Evolutionary conservation across 1,140 invertebrate species (phyloP).

Genomic region (Drosophila novamexicana): DNA sequence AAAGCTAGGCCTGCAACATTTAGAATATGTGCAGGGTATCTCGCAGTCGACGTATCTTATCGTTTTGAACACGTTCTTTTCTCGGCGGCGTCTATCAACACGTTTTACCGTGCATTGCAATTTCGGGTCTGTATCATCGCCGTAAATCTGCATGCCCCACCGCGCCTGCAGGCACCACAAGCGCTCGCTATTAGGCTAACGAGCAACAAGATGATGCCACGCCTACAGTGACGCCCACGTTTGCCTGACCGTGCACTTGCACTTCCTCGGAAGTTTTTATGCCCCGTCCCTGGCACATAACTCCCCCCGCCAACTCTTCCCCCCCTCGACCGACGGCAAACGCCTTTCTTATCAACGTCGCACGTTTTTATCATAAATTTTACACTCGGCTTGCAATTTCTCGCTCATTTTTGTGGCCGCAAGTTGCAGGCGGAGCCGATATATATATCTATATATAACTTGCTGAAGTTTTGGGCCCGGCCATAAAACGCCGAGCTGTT

Average conservation of each 20-base stretch:
- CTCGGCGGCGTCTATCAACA: constrained; percentile 27
- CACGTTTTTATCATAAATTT: constrained; percentile 81
- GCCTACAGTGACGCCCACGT: constrained; percentile 7
- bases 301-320: neutral
- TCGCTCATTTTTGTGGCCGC: constrained; percentile 45
- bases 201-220: constrained; percentile 70
- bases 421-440: constrained; percentile 19
- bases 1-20: too few species aligned
- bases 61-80: neutral
- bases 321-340: neutral
- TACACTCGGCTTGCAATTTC: constrained; percentile 70
- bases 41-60: neutral
- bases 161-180: neutral
- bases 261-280: neutral
- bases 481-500: constrained; percentile 34
- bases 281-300: neutral
- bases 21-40: constrained; percentile 4
- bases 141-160: constrained; percentile 39
- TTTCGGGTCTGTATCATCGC: constrained; percentile 37
- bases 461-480: constrained; percentile 23
- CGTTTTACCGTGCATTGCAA: constrained; percentile 22
- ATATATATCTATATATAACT: constrained; percentile 9
- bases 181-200: constrained; percentile 66
- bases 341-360: constrained; percentile 65
- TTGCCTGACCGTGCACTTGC: constrained; percentile 13